Base-by-base conservation (phyloP, 2,888 invertebrate species). In the Erpobdella octoculata region DNA sequence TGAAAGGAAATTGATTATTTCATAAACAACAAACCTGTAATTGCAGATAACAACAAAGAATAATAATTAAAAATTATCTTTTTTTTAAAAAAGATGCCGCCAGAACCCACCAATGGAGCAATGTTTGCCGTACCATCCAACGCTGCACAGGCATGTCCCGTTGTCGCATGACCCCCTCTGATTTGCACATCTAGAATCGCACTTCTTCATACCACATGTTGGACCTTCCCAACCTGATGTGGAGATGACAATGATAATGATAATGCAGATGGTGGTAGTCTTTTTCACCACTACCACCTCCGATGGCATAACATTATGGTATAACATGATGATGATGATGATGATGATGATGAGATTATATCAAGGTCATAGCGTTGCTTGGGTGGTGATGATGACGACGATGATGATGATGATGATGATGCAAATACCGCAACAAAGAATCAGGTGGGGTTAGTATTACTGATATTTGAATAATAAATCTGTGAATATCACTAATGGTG, bases 51-150 rank as follows among this genome's bases (percentile, higher is more conserved):
- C n/a, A n/a, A n/a, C n/a, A n/a, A n/a, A n/a, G n/a, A n/a, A n/a
- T n/a, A n/a, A n/a, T n/a, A n/a, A n/a, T n/a, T n/a, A n/a, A n/a
- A n/a, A n/a, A n/a, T n/a, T n/a, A n/a, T n/a, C n/a, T n/a, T n/a
- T n/a, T n/a, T n/a, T n/a, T n/a, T n/a, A n/a, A n/a, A n/a, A n/a
- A n/a, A n/a, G n/a, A n/a, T n/a, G n/a, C n/a, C 46, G 46, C 48
- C 35, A 46, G 5, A 46, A 68, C 75, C 90, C 87, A 97, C 96
- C 92, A 79, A 95, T 88, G 38, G 94, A 94, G 84, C 98, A 99
- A 82, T 97, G 95, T 76, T 91, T 90, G 46, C 98, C 98, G 84
- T 97, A 97, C 96, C 96, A 98, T 0, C 98, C 97, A 65, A 92
- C 91, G 5, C 93, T 91, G 83, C 98, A 98, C 36, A 93, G 87